Evolutionary conservation across 2,888 invertebrate genomes (phyloP), one percentile per base, ranked within the genome.

Genomic region (Sphaerophoria rueppellii): DNA sequence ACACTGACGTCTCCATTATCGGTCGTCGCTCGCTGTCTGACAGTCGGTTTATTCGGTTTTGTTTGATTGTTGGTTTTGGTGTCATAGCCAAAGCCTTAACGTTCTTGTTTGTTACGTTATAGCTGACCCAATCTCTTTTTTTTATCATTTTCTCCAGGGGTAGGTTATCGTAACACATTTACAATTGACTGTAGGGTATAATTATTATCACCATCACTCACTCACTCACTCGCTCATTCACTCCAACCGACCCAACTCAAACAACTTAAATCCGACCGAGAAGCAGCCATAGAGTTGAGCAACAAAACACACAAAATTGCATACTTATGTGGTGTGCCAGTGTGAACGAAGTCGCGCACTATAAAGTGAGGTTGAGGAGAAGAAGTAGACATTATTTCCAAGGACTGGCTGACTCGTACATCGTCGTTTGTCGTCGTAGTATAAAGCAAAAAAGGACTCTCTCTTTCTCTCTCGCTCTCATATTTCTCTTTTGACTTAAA

Each of bases 101-200:
- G 67, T 67, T 54, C 24, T 24, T 24, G 24, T 24, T 24, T 24
- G 24, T 24, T 24, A 24, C 24, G 24, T 24, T 24, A 67, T 50
- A 82, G 60, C 77, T 77, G 73, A 70, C 57, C 76, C 70, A 70
- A 85, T 81, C 81, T 65, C 55, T 73, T 54, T 54, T 70, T 73
- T 73, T 54, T 40, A 52, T 61, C 43, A 24, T 24, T 24, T 24
- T 24, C 24, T 24, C 73, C 58, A 48, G 57, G 71, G 63, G 55
- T 70, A 77, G 81, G 81, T 85, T 85, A 85, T 85, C 85, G 85
- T 77, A 73, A 85, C 69, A 76, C 85, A 81, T 81, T 85, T 70
- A 81, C 81, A 67, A 85, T 76, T 81, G 85, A 85, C 85, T 81
- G 80, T 63, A 61, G 79, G 71, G 85, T 57, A 73, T 81, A 81